These are phyloP conservation scores for Sarcophaga rosellei DNA, from an alignment of 2,888 invertebrate genomes.

Conservation along the genomic window DNA sequence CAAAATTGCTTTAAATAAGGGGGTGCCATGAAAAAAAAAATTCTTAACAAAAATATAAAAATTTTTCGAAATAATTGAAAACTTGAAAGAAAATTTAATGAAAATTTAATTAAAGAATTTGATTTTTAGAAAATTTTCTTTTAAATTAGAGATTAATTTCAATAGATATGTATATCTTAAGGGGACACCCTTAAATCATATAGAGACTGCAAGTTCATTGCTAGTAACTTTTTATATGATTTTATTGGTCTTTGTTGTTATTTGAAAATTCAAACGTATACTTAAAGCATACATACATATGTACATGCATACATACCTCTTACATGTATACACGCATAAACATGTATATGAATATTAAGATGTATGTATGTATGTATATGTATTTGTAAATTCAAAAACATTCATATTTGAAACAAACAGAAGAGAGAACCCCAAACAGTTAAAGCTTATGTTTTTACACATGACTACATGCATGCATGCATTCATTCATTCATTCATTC, in stretches of 20 bases:
- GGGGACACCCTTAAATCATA: slow-evolving; percentile 15
- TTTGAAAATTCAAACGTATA: not conserved
- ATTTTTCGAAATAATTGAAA: not conserved
- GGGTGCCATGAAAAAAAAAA: not conserved
- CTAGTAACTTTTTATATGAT: slow-evolving; percentile 67
- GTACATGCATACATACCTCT: slow-evolving; percentile 12
- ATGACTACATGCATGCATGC: slow-evolving; percentile 64
- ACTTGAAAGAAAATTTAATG: not conserved
- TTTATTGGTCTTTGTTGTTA: slow-evolving; percentile 66
- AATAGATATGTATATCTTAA: not conserved
- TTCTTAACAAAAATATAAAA: not conserved
- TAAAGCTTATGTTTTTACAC: slow-evolving; percentile 67
- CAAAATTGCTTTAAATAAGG: not conserved
- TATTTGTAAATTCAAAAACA: slow-evolving; percentile 51
- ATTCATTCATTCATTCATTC: slow-evolving; percentile 1
- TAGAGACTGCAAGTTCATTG: slow-evolving; percentile 57
- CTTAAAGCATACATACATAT: too few species aligned
- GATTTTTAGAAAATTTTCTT: not conserved
- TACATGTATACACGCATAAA: slow-evolving; percentile 7
- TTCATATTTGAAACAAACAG: slow-evolving; percentile 1
- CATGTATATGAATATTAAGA: slow-evolving; percentile 15
- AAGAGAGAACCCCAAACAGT: slow-evolving; percentile 10
- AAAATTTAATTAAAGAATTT: not conserved
- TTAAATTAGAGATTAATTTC: not conserved
- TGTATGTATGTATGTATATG: slow-evolving; percentile 10